phyloP scores from a whole-genome alignment of 2,888 invertebrate genomes.

The Lasioglossum pauxillum region DNA sequence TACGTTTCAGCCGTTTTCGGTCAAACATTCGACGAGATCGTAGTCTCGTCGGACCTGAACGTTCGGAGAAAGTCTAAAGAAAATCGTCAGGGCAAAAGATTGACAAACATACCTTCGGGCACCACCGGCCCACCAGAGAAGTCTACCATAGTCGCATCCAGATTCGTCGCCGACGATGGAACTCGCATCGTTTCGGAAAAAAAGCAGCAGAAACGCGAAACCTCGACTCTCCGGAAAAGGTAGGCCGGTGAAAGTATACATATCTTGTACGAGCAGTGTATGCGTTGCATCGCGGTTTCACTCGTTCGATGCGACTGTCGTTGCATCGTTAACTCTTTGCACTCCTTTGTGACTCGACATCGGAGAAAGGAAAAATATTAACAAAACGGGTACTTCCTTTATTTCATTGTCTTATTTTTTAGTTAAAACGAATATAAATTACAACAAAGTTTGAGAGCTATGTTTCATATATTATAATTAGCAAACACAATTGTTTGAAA shows the following conservation, averaged over 20 bases:
- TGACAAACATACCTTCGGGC: slow-evolving; percentile 81
- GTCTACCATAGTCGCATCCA: slow-evolving; percentile 78
- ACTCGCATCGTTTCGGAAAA: slow-evolving; percentile 76
- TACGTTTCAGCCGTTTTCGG: slow-evolving; percentile 77
- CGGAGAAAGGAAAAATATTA: too few relatives aligned
- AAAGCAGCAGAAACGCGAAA: slow-evolving; percentile 76
- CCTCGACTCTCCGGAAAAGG: slow-evolving; percentile 73
- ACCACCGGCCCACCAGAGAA: slow-evolving; percentile 79
- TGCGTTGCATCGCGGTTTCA: neutral
- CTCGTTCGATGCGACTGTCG: neutral
- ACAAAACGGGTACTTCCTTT: too few relatives aligned
- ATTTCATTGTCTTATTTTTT: too few relatives aligned
- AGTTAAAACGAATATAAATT: too few relatives aligned
- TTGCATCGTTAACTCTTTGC: neutral
- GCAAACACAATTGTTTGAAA: too few relatives aligned
- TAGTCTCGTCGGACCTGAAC: slow-evolving; percentile 83
- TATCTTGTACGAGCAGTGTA: neutral
- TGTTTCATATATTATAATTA: too few relatives aligned
- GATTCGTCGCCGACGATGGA: slow-evolving; percentile 79
- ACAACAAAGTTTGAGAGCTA: too few relatives aligned
- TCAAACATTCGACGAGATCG: slow-evolving; percentile 84
- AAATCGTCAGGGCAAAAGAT: slow-evolving; percentile 82
- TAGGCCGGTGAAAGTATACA: slow-evolving; percentile 45
- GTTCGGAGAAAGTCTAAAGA: slow-evolving; percentile 82
- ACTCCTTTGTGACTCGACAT: too few relatives aligned